Base-by-base conservation (phyloP, 2,797 vertebrate species). In the Lepilemur ruficaudatus region DNA sequence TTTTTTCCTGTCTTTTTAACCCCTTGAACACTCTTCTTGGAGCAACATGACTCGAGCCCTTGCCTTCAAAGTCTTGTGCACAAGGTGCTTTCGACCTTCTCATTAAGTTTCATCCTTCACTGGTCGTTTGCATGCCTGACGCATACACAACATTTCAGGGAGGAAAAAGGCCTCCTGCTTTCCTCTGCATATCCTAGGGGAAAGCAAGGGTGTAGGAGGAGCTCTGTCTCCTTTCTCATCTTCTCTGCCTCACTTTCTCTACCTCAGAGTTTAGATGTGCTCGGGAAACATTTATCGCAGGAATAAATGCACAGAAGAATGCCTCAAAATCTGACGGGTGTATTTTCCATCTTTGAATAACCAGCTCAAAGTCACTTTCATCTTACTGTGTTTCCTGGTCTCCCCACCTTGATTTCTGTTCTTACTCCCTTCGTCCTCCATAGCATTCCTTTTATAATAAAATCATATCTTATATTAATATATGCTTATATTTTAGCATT, bases 351-450 rank as follows among this genome's bases (percentile, higher is more conserved):
- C 48, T 75, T 43, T 88, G 59, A 73, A 52, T 43, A 93, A 70
- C 11, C 38, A 67, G 63, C 69, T 94, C 57, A 95, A 90, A 90
- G 12, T 91, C 41, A 89, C 35, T 55, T 94, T 73, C 67, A 32
- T 93, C 67, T 75, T 32, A 12, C 67, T 67, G 65, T n/a, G 81
- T 91, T 67, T 50, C 79, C 38, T 70, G 10, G 61, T 63, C 63
- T 93, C 67, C 70, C 57, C 6, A 17, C 38, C 86, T 89, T 89
- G 52, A 67, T 86, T 96, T 89, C 38, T 73, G 43, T 7, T 81
- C 32, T 80, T 7, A 32, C 12, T 59, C 1, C 5, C 4, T 81
- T 92, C 12, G 20, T 41, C 14, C 46, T 72, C 50, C 41, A 35
- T 0, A 73, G 32, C 4, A 17, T 32, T 63, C 35, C 43, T 75